Conservation (phyloP, 2,797 vertebrate genomes). For the Macroramphosus scolopax region DNA sequence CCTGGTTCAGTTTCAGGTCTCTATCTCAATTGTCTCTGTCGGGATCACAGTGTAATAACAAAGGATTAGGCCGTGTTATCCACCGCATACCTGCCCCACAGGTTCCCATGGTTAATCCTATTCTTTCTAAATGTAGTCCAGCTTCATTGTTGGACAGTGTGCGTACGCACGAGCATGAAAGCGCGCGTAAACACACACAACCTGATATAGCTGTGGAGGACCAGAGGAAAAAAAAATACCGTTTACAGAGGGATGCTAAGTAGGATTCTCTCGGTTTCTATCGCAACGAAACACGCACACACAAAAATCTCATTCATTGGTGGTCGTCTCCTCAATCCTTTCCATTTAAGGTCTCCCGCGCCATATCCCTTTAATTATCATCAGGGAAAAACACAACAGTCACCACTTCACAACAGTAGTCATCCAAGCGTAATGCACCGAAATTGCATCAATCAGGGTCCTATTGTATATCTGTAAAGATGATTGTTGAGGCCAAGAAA, state of each 20-base stretch:
- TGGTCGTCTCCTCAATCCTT: not conserved
- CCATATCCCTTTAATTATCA: conserved; percentile 45
- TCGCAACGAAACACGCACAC: too few relatives aligned
- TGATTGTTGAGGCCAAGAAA: conserved; percentile 48
- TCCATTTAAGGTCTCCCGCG: too few relatives aligned
- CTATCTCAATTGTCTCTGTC: conserved; percentile 9
- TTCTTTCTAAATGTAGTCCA: conserved; percentile 2
- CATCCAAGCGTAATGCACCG: conserved; percentile 55
- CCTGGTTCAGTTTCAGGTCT: conserved; percentile 2
- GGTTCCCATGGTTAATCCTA: conserved; percentile 7
- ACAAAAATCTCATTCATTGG: too few relatives aligned
- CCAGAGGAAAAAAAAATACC: too few relatives aligned
- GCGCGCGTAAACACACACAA: not conserved
- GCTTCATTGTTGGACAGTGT: conserved; percentile 13
- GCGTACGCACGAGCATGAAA: conserved; percentile 4
- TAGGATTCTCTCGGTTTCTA: too few relatives aligned
- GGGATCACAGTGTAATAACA: conserved; percentile 41
- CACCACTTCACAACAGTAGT: conserved; percentile 22
- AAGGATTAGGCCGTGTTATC: conserved; percentile 31
- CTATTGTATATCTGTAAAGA: conserved; percentile 58
- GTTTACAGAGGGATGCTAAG: conserved; percentile 51
- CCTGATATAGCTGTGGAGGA: conserved; percentile 5
- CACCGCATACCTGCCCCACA: conserved; percentile 24
- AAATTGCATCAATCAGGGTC: conserved; percentile 71
- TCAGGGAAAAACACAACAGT: conserved; percentile 21